Percentiles rank a stretch among this genome's conserved stretches.
Conservation (phyloP, 64 coral and sea anemone genomes). For the Pocillopora verrucosa region DNA sequence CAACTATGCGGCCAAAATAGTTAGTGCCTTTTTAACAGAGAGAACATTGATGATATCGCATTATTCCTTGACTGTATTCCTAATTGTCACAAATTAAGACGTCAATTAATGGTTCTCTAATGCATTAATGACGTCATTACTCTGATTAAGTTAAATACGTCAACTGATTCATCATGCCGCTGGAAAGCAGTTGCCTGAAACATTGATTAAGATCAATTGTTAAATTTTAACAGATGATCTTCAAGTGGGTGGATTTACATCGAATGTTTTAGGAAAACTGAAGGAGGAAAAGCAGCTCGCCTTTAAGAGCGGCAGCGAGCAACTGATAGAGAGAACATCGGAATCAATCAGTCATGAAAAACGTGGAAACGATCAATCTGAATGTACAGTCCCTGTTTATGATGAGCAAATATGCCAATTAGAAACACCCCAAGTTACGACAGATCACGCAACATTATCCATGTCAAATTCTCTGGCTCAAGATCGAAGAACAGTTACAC, state of each 20-base stretch:
- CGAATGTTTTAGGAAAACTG: neutral
- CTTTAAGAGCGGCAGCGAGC: neutral
- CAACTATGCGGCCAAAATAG: too few relatives aligned
- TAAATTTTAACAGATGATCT: slow-evolving; percentile 14
- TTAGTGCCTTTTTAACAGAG: too few relatives aligned
- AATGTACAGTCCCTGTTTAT: slow-evolving; percentile 21
- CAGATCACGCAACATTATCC: neutral
- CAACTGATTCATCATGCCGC: neutral
- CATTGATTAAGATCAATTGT: neutral
- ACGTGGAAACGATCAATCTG: neutral
- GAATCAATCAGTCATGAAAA: neutral
- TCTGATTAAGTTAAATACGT: neutral
- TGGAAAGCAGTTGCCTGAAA: neutral
- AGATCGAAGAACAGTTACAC: neutral
- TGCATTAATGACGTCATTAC: too few relatives aligned
- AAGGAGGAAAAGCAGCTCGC: neutral
- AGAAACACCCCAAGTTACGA: neutral
- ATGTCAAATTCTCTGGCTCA: neutral
- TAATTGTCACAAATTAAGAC: too few relatives aligned
- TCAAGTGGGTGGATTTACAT: neutral
- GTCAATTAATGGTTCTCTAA: too few relatives aligned
- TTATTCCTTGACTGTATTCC: too few relatives aligned
- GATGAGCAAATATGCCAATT: slow-evolving; percentile 1
- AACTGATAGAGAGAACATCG: neutral
- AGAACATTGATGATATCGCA: too few relatives aligned